Conservation (phyloP, 2,113 vertebrate genomes). For the Aramus guarauna region DNA sequence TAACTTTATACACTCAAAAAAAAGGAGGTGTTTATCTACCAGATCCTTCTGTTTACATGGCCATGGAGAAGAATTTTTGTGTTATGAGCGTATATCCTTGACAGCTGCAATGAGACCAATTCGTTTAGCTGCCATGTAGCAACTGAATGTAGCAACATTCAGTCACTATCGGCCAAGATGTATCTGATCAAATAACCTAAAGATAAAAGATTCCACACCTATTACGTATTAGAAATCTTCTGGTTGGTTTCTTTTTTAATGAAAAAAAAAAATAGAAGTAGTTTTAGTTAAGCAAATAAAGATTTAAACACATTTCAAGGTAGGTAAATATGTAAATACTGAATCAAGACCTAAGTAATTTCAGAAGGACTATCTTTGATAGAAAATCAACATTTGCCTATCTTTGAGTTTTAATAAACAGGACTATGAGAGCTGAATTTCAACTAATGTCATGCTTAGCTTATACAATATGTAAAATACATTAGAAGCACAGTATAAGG, state of each 20-base stretch:
- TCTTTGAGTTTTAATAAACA: neutral
- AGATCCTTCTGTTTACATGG: neutral
- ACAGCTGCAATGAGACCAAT: neutral
- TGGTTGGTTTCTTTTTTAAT: neutral
- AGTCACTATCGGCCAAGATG: neutral
- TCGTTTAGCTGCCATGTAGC: neutral
- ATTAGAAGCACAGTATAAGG: neutral
- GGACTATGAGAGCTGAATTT: neutral
- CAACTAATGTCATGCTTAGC: neutral
- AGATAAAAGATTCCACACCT: neutral
- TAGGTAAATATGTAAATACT: neutral
- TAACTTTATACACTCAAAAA: neutral
- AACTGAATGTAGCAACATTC: neutral
- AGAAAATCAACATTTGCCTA: neutral
- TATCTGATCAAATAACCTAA: neutral
- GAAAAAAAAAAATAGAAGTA: neutral
- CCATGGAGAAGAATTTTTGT: neutral
- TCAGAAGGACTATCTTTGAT: neutral
- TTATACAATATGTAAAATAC: neutral
- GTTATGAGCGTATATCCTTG: neutral
- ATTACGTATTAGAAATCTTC: neutral
- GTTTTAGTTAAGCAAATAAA: neutral
- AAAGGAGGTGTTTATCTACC: neutral
- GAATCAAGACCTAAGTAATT: neutral
- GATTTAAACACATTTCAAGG: neutral